Evolutionary conservation across 2,888 invertebrate species (phyloP), one percentile per base, ranked within the genome.

Genomic region (Oligia fasciuncula): DNA sequence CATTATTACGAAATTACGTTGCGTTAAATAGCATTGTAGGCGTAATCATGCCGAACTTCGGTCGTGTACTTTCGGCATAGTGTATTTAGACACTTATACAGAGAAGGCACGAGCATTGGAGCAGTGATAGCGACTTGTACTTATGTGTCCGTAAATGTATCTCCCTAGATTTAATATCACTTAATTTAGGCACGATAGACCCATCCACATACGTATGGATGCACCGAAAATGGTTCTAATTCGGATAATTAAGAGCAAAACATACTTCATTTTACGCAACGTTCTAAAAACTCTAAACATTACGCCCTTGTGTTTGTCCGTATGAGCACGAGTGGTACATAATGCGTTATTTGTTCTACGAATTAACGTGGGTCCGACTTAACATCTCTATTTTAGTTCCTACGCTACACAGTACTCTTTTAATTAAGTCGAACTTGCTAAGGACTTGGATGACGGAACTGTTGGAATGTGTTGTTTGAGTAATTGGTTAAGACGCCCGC

Each of bases 301-400:
- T 86, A 84, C 80, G 89, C 87, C 93, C 92, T 93, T 92, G 89
- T 57, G 67, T 40, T n/a, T 23, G 14, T 29, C 11, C 23, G 29
- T 77, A 77, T 78, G 66, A 74, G 51, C 62, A 67, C 35, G 60
- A 77, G 63, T 57, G 51, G 23, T 57, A 80, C 80, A 73, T 65
- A 88, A 79, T 80, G 75, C 75, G 84, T 80, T 89, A 85, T 90
- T 91, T 90, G 86, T 81, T 82, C 69, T 76, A 74, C 87, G 90
- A 67, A 93, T 92, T 92, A 92, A 89, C 91, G 69, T 70, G 60
- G 35, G 73, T 46, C 29, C 17, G 57, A 74, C 51, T 57, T 40
- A 79, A 74, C 60, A 62, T 71, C 73, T 83, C 57, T 79, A 80
- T 89, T 83, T 80, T 73, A 14, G 80, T 77, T 43, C 19, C 40